A percentile compares a stretch with the other conserved stretches of the same genome.
Conservation (phyloP, 2,113 vertebrate genomes). For the Tetrao urogallus region DNA sequence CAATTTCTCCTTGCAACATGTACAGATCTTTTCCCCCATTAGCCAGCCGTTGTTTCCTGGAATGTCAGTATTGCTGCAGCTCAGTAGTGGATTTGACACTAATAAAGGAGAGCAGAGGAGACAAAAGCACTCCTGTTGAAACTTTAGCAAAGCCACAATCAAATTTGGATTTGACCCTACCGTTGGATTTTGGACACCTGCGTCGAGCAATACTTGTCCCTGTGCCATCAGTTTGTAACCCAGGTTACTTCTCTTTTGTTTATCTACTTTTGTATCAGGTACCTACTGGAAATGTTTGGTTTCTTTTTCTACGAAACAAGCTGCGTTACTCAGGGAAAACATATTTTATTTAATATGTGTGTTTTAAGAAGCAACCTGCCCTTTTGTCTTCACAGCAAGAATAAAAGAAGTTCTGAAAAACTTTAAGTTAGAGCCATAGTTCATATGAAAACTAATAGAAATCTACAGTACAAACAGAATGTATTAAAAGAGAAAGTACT, state of each 20-base stretch:
- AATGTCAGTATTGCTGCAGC: slow-evolving; percentile 14
- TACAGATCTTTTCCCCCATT: slow-evolving; percentile 5
- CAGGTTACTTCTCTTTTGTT: background rate
- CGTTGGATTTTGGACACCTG: background rate
- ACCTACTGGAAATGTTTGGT: background rate
- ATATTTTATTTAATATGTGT: background rate
- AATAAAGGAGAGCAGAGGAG: slow-evolving; percentile 25
- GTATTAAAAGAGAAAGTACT: background rate
- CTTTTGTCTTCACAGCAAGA: background rate
- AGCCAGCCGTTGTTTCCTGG: background rate
- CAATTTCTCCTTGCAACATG: background rate
- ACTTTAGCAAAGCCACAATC: background rate
- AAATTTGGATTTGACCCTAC: background rate
- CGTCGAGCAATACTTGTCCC: background rate
- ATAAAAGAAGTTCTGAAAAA: background rate
- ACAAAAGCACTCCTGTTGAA: background rate
- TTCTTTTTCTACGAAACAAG: background rate
- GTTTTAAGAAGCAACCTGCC: background rate
- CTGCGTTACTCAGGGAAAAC: background rate
- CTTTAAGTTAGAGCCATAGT: background rate
- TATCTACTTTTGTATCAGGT: background rate
- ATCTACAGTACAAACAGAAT: background rate
- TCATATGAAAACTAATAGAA: background rate
- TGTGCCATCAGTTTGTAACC: background rate
- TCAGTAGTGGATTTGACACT: background rate